Evolutionary conservation across 2,888 invertebrate species (phyloP), one percentile per base, ranked within the genome.

Genomic region (Phoronis australis): DNA sequence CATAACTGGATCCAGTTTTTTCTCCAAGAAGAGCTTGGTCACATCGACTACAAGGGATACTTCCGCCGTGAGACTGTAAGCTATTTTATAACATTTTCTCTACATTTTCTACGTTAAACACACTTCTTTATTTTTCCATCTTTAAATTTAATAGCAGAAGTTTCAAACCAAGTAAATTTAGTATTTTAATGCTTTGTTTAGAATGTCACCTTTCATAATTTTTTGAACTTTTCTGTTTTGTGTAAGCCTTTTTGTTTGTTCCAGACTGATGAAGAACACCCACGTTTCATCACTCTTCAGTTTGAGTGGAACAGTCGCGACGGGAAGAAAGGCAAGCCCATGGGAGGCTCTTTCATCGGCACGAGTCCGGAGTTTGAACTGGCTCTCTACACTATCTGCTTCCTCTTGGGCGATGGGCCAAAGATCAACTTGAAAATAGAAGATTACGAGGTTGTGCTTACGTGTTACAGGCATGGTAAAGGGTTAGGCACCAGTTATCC

Each of bases 1-100:
- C 76, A 77, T 56, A 77, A 77, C 60, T 77, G 77, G 77, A 62
- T 77, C 41, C 75, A 76, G 59, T 69, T 75, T 48, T 77, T 73
- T 51, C 58, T 75, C 18, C 71, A 71, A 45, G 77, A 77, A 49
- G 74, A 72, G 47, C 55, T 55, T 4, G 76, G 74, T 15, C 65
- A 70, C 45, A 64, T 77, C 26, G 66, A 77, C 55, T 77, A 77
- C 55, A 64, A 71, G 50, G 77, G 77, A 1, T 76, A 69, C 57
- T 74, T 73, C 51, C 55, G 66, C 41, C 51, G 69, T 37, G 71
- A 71, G 56, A 75, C 76, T n/a, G 73, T 73, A 52, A 57, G 69
- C 54, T 39, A 4, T n/a, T 15, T 6, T 20, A 26, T 38, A 35
- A 18, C 31, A 38, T 31, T 38, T 23, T 45, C n/a, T 42, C 35